Base-by-base conservation (phyloP, 2,888 invertebrate species). In the Limenitis camilla region DNA sequence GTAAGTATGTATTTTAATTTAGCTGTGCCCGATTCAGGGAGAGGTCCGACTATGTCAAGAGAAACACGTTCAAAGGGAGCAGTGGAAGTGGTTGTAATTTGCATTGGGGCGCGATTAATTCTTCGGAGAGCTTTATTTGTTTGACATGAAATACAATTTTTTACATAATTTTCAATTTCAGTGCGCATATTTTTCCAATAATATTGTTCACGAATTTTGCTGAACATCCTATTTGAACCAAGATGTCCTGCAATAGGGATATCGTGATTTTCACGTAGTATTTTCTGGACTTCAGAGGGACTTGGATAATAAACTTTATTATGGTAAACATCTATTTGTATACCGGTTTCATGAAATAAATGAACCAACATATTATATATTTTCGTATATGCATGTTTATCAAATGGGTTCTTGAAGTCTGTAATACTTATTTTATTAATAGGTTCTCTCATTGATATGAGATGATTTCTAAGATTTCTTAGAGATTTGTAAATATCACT, bases 191-290 rank as follows among this genome's bases (percentile, higher is more conserved):
- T 9, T 47, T 63, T 63, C 64, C 63, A 65, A 6, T 52, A 62
- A 44, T 50, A 66, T 10, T 11, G 19, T 45, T 61, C 58, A 46
- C 53, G n/a, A 2, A 64, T 50, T 41, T 54, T 40, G 1, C 52
- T 52, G 28, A 29, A 49, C 65, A 65, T 64, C 33, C 61, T 10
- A 0, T 6, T 27, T 4, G 55, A 53, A 1, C 63, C 64, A 28
- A 40, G 8, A 32, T 66, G 62, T 5, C 62, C 63, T 0, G 64
- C 63, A 1, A 61, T 58, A 1, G 63, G 60, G 0, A 58, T 39
- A 29, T 64, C 61, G 30, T 67, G 61, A 28, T 65, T 65, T 39
- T 67, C n/a, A n/a, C 61, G 9, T 42, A 67, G 31, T 0, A 64
- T 64, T 35, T 60, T 60, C 0, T 30, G 6, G 0, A 61, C 53